Base-by-base conservation (phyloP, 1,140 invertebrate genomes). In the Dreissena rostriformis region DNA sequence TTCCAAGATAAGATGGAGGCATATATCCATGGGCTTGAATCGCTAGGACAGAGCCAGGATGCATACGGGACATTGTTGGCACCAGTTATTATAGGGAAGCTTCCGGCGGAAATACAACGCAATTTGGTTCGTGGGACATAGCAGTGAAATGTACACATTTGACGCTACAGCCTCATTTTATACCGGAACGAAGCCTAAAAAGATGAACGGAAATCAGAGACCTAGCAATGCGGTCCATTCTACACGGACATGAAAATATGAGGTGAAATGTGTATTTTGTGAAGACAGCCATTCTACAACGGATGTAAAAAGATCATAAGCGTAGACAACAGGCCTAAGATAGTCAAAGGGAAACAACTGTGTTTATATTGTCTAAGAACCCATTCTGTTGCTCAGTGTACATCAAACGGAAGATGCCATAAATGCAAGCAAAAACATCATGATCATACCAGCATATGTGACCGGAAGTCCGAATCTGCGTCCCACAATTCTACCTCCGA, bases 1-100 rank as follows among this genome's bases (percentile, higher is more conserved):
- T 81, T 72, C 68, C 51, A 72, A 19, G 78, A 81, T 52, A 52
- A 65, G 51, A 72, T 63, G 29, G 78, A 81, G n/a, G 49, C 61
- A n/a, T 71, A 79, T 49, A 67, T 79, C 22, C 29, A 66, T 22
- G 52, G 65, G 19, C 29, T 81, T 49, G 78, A 73, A 10, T 70
- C 67, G 15, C 51, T 72, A 61, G 78, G 55, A 8, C 24, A 78
- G 26, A 57, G n/a, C 24, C 68, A 81, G 29, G 52, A 73, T 14
- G 26, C 68, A 12, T 72, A 81, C 29, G 70, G 70, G 5, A 70
- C 61, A 17, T 52, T 81, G n/a, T 49, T 70, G 19, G 55, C 26
- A 51, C 68, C 68, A n/a, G n/a, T n/a, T n/a, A 28, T 81, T 24
- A 70, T 70, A 17, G n/a, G n/a, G n/a, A n/a, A n/a, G n/a, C n/a